Evolutionary conservation across 2,113 vertebrate genomes (phyloP).

Genomic region (Melanocharis versteri): DNA sequence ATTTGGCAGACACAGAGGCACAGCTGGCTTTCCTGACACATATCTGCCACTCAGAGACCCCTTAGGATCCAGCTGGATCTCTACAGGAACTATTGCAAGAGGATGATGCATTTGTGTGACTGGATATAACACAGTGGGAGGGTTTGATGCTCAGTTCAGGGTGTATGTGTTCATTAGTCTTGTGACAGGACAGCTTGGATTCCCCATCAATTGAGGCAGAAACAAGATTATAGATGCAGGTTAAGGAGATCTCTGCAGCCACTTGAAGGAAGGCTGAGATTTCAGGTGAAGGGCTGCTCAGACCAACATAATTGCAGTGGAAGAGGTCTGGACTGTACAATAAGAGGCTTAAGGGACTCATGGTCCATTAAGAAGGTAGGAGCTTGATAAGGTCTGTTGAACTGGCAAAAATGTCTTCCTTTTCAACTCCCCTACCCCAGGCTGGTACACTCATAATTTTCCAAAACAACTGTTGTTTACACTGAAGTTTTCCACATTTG

Average conservation of each 20-base stretch:
- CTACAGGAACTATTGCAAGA: neutral
- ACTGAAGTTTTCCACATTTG: neutral
- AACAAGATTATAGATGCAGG: neutral
- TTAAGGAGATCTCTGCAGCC: neutral
- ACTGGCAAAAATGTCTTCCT: neutral
- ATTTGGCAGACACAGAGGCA: neutral
- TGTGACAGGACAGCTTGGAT: neutral
- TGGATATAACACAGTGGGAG: neutral
- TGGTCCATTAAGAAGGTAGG: neutral
- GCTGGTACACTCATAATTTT: neutral
- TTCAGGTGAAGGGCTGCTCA: neutral
- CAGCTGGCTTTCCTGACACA: neutral
- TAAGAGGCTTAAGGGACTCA: neutral
- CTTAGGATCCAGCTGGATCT: neutral
- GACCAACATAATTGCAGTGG: neutral
- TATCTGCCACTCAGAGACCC: neutral
- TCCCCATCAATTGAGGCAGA: neutral
- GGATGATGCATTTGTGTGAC: neutral
- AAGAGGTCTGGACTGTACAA: neutral
- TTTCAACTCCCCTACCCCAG: neutral
- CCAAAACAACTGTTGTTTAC: neutral
- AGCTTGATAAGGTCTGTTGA: neutral
- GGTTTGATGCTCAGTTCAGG: neutral
- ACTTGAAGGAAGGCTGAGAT: neutral
- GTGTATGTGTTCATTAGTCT: neutral